phyloP scores from a whole-genome alignment of 2,888 invertebrate species.

The Abscondita cerata region DNA sequence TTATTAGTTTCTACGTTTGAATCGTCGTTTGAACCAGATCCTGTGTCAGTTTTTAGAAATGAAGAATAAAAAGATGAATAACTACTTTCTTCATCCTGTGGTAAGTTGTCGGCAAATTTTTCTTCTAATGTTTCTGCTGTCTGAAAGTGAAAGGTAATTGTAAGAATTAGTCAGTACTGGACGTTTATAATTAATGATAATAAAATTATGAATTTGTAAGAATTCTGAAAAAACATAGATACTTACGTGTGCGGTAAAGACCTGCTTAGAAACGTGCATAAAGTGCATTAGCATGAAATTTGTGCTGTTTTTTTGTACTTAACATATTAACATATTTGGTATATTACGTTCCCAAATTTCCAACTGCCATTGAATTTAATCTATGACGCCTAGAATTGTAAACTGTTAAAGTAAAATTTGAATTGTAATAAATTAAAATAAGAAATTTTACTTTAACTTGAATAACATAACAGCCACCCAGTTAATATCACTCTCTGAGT shows the following conservation, averaged over 20 bases:
- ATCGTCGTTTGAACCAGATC: slow-evolving; percentile 58
- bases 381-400: too few relatives aligned
- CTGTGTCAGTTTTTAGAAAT: slow-evolving; percentile 70
- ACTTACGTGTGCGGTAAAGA: slow-evolving; percentile 18
- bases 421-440: too few relatives aligned
- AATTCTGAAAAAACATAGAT: slow-evolving; percentile 4
- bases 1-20: slow-evolving; percentile 49
- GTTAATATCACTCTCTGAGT: not conserved
- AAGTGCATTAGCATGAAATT: slow-evolving; percentile 16
- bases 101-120: slow-evolving; percentile 10
- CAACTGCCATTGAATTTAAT: too few relatives aligned
- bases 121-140: slow-evolving; percentile 15
- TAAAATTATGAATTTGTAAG: not conserved
- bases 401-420: too few relatives aligned
- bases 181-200: not conserved
- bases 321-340: too few relatives aligned
- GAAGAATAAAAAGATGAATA: slow-evolving; percentile 76
- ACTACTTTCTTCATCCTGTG: slow-evolving; percentile 66
- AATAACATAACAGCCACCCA: not conserved
- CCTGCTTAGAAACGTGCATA: slow-evolving; percentile 17
- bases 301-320: slow-evolving; percentile 3
- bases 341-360: too few relatives aligned
- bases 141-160: slow-evolving; percentile 17
- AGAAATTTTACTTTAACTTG: not conserved
- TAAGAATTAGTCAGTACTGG: not conserved